phyloP scores from a whole-genome alignment of 35 echinoderm and acorn worm genomes.

The Diadema setosum region DNA sequence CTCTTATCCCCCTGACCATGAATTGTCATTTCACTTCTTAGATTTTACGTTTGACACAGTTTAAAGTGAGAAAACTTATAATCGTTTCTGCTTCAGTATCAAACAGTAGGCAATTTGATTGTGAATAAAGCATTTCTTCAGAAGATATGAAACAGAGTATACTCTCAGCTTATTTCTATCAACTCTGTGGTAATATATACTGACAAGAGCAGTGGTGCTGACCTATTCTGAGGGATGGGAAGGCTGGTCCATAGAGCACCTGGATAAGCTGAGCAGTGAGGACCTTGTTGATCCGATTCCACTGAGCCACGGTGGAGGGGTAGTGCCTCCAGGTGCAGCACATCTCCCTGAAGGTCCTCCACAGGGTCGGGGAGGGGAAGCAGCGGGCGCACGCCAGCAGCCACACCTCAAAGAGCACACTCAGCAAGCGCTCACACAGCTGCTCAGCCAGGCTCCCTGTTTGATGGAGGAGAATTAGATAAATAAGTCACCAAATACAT shows the following conservation, averaged over 20 bases:
- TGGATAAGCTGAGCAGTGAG: constrained; percentile 77
- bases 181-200: too few relatives aligned
- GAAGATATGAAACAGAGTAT: too few relatives aligned
- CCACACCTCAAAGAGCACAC: constrained; percentile 98
- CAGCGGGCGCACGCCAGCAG: constrained; percentile 88
- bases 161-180: too few relatives aligned
- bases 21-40: too few relatives aligned
- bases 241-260: constrained; percentile 86
- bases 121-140: too few relatives aligned
- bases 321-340: constrained; percentile 94
- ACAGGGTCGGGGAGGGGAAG: constrained; percentile 77
- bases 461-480: too few relatives aligned
- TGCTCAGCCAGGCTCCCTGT: constrained; percentile 91
- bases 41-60: too few relatives aligned
- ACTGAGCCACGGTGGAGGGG: constrained; percentile 73
- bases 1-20: too few relatives aligned
- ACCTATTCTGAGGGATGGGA: constrained; percentile 83
- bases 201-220: background rate
- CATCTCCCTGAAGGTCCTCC: constrained; percentile 85
- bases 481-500: too few relatives aligned
- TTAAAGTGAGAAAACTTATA: too few relatives aligned
- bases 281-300: constrained; percentile 88
- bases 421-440: constrained; percentile 90
- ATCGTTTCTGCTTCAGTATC: too few relatives aligned
- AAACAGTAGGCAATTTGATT: too few relatives aligned